Evolutionary conservation across 1,140 invertebrate genomes (phyloP), one percentile per base, ranked within the genome.

Genomic region (Leptopilina boulardi): DNA sequence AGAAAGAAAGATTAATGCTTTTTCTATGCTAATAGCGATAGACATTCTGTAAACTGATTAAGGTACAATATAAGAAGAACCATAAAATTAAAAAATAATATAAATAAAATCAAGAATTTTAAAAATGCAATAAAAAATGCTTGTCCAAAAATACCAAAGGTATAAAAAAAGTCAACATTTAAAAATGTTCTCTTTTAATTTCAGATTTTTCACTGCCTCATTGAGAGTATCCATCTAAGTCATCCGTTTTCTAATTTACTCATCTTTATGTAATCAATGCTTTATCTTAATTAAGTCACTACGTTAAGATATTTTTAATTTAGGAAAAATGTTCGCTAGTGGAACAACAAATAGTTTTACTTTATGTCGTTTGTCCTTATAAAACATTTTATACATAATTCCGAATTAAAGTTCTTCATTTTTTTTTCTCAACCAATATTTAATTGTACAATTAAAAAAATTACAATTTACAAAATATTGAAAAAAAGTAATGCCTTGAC

Each of bases 221-320:
- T 3, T 2, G 44, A 47, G 15, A 47, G 13, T 47, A 47, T 42
- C 41, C 41, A 47, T 47, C 44, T 47, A 47, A 47, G 44, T 47
- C 44, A 47, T 47, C 4, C 13, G 15, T 47, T 47, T 47, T 47
- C 44, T 47, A 47, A 47, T 51, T 38, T 38, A 51, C 44, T 51
- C 13, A n/a, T 42, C 41, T 42, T 42, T 42, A 51, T 51, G n/a
- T 51, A 51, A 51, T 51, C 47, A 51, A 51, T n/a, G n/a, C 47
- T 51, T 51, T 47, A 47, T 47, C 11, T 18, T 15, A 51, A 51
- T 18, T 51, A 51, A 51, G 47, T 51, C 15, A 51, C n/a, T 51
- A 51, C 2, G 47, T 51, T n/a, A 51, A 51, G 47, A 51, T 51
- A 51, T 51, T 51, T n/a, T 51, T 51, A 51, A 51, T 51, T 3